A percentile compares a stretch with the other conserved stretches of the same genome.
phyloP scores from a whole-genome alignment of 2,113 vertebrate genomes.

The Dicrurus megarhynchus region DNA sequence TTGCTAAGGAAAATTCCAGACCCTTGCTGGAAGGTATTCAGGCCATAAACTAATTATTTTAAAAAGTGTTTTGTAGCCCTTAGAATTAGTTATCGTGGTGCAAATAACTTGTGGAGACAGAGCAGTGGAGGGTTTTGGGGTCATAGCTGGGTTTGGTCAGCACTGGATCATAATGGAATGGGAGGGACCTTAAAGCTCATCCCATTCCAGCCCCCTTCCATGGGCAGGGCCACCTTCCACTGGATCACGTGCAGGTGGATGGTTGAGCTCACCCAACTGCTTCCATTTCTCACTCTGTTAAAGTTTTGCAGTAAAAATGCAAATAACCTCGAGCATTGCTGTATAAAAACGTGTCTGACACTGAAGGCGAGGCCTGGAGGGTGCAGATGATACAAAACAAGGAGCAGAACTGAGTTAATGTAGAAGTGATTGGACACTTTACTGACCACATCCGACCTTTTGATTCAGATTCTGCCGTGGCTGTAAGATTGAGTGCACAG shows the following conservation, averaged over 20 bases:
- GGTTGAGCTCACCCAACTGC: neutral
- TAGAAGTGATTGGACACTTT: neutral
- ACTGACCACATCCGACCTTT: neutral
- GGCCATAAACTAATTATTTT: neutral
- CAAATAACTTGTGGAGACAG: neutral
- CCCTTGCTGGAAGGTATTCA: neutral
- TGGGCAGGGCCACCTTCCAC: neutral
- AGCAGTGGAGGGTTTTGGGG: neutral
- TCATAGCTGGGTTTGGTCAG: neutral
- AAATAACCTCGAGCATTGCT: neutral
- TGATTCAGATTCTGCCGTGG: constrained; percentile 89
- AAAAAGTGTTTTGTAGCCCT: neutral
- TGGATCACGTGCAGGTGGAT: neutral
- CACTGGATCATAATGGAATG: neutral
- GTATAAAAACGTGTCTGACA: rapidly evolving
- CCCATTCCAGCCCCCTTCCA: neutral
- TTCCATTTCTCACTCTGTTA: neutral
- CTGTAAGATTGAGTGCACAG: constrained; percentile 89
- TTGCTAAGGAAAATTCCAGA: neutral
- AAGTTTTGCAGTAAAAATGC: neutral
- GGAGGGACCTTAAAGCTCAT: neutral
- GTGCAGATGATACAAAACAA: neutral
- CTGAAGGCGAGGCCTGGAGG: neutral
- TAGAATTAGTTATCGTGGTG: neutral
- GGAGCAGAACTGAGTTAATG: neutral